Evolutionary conservation across 1,140 invertebrate genomes (phyloP).

Genomic region (Zaprionus africanus): DNA sequence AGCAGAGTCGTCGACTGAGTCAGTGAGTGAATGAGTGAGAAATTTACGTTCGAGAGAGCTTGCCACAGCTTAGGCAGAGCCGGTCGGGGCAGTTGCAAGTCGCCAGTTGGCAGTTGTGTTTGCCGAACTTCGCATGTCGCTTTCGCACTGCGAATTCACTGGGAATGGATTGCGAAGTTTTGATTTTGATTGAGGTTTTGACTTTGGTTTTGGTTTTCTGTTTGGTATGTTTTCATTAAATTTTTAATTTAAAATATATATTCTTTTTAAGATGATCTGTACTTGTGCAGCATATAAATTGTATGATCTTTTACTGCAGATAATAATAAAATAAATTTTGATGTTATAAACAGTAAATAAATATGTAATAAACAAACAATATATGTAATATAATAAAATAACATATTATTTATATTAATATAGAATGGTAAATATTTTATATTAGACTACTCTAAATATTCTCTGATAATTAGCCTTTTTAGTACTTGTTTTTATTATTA

Average conservation of each 20-base stretch:
- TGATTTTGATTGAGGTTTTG: background rate
- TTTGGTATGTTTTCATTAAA: background rate
- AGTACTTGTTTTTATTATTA: too few species aligned
- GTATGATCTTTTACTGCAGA: too few species aligned
- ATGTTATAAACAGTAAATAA: too few species aligned
- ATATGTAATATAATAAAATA: too few species aligned
- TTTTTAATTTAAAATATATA: background rate
- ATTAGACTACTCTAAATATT: background rate
- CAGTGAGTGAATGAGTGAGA: slow-evolving; percentile 55
- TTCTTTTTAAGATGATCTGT: background rate
- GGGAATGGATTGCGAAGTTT: slow-evolving; percentile 7
- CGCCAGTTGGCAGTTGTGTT: slow-evolving; percentile 31
- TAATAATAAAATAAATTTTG: too few species aligned
- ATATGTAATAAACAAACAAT: too few species aligned
- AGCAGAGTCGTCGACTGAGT: slow-evolving; percentile 40
- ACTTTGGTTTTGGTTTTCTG: background rate
- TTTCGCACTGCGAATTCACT: slow-evolving; percentile 39
- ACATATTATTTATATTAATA: too few species aligned
- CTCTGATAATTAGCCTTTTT: background rate
- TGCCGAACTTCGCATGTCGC: slow-evolving; percentile 7
- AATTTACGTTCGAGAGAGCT: slow-evolving; percentile 48
- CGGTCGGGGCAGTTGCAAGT: slow-evolving; percentile 33
- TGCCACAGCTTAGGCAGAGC: slow-evolving; percentile 39
- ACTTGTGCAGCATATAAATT: background rate
- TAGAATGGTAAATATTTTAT: too few species aligned